Evolutionary conservation across 2,888 invertebrate genomes (phyloP).

Genomic region (Bellardia pandia): DNA sequence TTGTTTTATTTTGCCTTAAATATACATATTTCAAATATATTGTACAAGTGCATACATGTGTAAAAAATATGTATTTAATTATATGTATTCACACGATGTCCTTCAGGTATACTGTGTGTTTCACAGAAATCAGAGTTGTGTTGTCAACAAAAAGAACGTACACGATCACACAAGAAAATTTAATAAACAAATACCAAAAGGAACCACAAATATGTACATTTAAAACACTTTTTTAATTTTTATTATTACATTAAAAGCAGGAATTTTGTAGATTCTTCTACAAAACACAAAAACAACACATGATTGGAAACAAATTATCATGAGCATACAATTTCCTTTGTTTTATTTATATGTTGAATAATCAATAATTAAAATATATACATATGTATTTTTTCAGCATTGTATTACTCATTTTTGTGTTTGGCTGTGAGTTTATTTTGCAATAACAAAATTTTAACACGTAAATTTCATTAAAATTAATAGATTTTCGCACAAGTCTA

Average conservation of each 20-base stretch:
- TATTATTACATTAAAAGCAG: neutral
- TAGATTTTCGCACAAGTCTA: neutral
- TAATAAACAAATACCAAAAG: neutral
- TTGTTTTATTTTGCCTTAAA: too few relatives aligned
- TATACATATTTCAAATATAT: too few relatives aligned
- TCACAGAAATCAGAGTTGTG: neutral
- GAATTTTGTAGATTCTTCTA: neutral
- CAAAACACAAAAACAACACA: neutral
- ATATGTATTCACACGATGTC: neutral
- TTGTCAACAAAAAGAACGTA: conserved; percentile 30
- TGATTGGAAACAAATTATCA: neutral
- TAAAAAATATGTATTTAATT: too few relatives aligned
- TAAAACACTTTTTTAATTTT: neutral
- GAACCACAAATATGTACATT: conserved; percentile 8
- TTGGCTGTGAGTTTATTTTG: conserved; percentile 26
- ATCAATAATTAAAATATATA: conserved; percentile 50
- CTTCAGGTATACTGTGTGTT: neutral
- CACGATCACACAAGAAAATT: neutral
- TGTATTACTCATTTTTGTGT: conserved; percentile 56
- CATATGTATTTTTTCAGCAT: conserved; percentile 39
- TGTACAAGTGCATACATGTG: too few relatives aligned
- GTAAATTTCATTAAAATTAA: conserved; percentile 19
- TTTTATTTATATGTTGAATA: conserved; percentile 51
- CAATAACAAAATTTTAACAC: conserved; percentile 49
- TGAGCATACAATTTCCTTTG: conserved; percentile 26